phyloP scores from a whole-genome alignment of 2,888 invertebrate genomes.

The Sphaerophoria taeniata region DNA sequence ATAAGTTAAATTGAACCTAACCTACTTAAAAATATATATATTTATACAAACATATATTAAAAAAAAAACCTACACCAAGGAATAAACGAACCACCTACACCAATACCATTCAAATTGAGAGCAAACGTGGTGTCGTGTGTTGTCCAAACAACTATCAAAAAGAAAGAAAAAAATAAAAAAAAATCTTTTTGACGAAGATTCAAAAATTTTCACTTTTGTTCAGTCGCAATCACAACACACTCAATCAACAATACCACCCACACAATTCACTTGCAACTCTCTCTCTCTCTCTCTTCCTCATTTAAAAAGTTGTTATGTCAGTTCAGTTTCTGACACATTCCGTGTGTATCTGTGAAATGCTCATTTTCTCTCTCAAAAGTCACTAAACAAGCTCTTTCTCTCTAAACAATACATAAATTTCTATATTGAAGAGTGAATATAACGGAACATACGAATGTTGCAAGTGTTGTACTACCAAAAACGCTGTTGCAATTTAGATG shows the following conservation, averaged over 20 bases:
- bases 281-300: conserved; percentile 23
- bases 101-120: conserved; percentile 66
- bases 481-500: conserved; percentile 75
- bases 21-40: conserved; percentile 9
- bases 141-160: conserved; percentile 34
- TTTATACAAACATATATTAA: background rate
- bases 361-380: conserved; percentile 11
- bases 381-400: conserved; percentile 1
- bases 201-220: conserved; percentile 66
- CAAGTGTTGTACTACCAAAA: conserved; percentile 60
- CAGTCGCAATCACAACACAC: conserved; percentile 51
- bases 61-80: conserved; percentile 47
- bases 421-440: conserved; percentile 16
- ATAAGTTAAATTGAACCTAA: conserved; percentile 11
- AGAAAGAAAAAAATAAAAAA: background rate
- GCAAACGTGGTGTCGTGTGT: conserved; percentile 34
- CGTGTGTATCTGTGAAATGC: conserved; percentile 48
- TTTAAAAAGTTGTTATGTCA: conserved; percentile 5
- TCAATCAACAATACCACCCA: conserved; percentile 54
- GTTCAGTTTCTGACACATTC: conserved; percentile 25
- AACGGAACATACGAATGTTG: conserved; percentile 64
- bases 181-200: conserved; percentile 38
- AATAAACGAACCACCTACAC: conserved; percentile 60
- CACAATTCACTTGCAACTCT: conserved; percentile 14
- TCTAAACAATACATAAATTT: background rate